Evolutionary conservation across 2,888 invertebrate species (phyloP), one percentile per base, ranked within the genome.

Genomic region (Zhengitettix transpicula): DNA sequence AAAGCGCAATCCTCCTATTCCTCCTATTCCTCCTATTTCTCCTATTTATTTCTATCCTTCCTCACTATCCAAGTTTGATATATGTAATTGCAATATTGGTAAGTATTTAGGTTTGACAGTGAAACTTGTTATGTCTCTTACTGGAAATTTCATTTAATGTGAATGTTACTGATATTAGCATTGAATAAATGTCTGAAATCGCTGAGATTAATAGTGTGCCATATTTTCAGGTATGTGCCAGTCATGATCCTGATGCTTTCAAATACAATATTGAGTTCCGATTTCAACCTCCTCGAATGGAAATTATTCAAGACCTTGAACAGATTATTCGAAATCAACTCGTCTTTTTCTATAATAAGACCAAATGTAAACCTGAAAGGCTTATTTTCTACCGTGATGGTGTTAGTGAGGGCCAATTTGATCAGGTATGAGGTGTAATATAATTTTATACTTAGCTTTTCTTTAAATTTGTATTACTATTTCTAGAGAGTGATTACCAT

Each of bases 401-500:
- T 0, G 92, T 93, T 0, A 87, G 89, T 0, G 91, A 93, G 68
- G 90, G 91, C 0, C 89, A 92, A 66, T 90, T 92, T 69, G 73
- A 77, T 7, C 75, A 80, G 70, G 82, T 84, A 66, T 66, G 57
- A 57, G 15, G 12, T 47, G 2, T 47, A 8, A 47, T 8, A 47
- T 47, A 7, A 8, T 47, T 14, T 14, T 8, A 14, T 8, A 14
- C 5, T 47, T 8, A 47, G 12, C n/a, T n/a, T 8, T 47, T 47
- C 9, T n/a, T 47, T 8, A 14, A 14, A n/a, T 47, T 2, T 42
- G 10, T 42, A 42, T 42, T 42, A 42, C 44, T 5, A 14, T 14
- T 14, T 47, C 5, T 47, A 8, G n/a, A 5, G 5, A 47, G 8
- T 47, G n/a, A 47, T 47, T 47, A 28, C 28, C 28, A 7, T 42